Percentiles rank a stretch among this genome's conserved stretches.
Evolutionary conservation across 2,113 vertebrate genomes (phyloP).

Genomic region (Coptodon rendalli): DNA sequence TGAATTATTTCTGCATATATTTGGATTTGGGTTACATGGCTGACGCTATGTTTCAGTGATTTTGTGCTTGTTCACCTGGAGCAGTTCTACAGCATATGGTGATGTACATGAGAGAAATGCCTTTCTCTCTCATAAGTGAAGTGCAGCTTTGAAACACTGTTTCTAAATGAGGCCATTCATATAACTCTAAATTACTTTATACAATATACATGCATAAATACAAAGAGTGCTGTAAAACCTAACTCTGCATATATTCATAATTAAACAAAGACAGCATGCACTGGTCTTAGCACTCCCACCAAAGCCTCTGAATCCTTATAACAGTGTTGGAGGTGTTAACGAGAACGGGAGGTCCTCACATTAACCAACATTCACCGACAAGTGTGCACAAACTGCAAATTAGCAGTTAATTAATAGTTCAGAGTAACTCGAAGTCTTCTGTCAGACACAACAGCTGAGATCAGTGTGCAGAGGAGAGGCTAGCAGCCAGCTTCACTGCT

Average conservation of each 20-base stretch:
- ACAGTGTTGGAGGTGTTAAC: not conserved
- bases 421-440: not conserved
- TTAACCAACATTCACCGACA: not conserved
- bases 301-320: not conserved
- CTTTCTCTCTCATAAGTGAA: no score
- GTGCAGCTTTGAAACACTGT: no score
- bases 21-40: not conserved
- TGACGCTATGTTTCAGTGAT: fast-evolving
- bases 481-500: not conserved
- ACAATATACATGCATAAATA: fast-evolving
- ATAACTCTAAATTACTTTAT: not conserved
- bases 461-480: not conserved
- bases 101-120: fast-evolving
- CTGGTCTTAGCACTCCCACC: not conserved
- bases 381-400: not conserved
- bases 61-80: not conserved
- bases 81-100: not conserved
- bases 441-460: not conserved
- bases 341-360: not conserved
- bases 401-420: not conserved
- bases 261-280: not conserved
- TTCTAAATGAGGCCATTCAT: not conserved
- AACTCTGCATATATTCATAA: not conserved
- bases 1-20: not conserved
- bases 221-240: not conserved